Evolutionary conservation across 1,140 invertebrate genomes (phyloP).

Genomic region (Cotesia chilonis): DNA sequence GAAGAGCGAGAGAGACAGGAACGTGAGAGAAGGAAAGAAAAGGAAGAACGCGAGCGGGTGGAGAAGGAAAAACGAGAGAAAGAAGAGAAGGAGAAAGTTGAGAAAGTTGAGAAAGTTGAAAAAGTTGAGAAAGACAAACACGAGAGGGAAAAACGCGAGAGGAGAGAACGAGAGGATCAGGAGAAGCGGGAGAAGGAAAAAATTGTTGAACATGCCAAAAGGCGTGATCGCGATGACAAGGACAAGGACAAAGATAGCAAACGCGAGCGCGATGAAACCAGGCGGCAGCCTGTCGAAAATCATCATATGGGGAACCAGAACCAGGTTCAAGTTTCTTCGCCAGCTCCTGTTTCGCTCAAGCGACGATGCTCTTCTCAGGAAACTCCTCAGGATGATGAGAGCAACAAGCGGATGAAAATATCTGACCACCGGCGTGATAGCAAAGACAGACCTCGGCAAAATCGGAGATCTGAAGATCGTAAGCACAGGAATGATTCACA

Average conservation of each 20-base stretch:
- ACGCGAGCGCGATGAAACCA: constrained; percentile 52
- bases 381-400: constrained; percentile 72
- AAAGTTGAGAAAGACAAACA: constrained; percentile 48
- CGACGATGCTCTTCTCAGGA: constrained; percentile 82
- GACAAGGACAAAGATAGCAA: constrained; percentile 54
- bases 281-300: constrained; percentile 51
- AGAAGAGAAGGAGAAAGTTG: constrained; percentile 60
- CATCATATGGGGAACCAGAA: constrained; percentile 49
- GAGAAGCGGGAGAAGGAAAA: constrained; percentile 61
- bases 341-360: constrained; percentile 73
- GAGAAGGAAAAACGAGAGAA: constrained; percentile 61
- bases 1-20: constrained; percentile 50
- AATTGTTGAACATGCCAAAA: constrained; percentile 48
- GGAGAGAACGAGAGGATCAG: constrained; percentile 56
- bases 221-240: constrained; percentile 50
- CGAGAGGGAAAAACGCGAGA: constrained; percentile 52
- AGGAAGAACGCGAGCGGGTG: constrained; percentile 60
- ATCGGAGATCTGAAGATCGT: constrained; percentile 60
- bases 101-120: constrained; percentile 50
- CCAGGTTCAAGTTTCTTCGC: constrained; percentile 59
- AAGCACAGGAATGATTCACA: constrained; percentile 62
- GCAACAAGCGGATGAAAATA: constrained; percentile 74
- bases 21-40: constrained; percentile 46
- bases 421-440: constrained; percentile 74
- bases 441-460: constrained; percentile 71